Conservation (phyloP, 2,888 invertebrate genomes). For the Muscina levida region DNA sequence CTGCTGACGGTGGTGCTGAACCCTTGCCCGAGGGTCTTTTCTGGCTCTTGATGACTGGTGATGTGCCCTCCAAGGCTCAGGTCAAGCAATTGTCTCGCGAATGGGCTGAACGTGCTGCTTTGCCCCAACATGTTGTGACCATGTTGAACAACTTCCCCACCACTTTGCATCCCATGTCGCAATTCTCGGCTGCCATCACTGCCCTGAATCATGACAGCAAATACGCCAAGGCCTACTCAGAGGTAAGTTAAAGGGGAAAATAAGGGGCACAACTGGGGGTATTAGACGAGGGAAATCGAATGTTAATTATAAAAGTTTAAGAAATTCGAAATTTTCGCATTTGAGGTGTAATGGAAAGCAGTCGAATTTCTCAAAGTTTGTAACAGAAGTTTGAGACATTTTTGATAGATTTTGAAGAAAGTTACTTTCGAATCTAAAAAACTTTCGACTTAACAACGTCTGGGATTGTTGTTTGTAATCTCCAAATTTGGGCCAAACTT, state of each 20-base stretch:
- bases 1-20: conserved; percentile 88
- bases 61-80: conserved; percentile 91
- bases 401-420: too few species aligned
- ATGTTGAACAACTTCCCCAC: conserved; percentile 91
- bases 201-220: conserved; percentile 91
- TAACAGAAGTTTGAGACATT: too few species aligned
- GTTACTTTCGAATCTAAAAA: too few species aligned
- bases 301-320: too few species aligned
- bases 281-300: too few species aligned
- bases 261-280: too few species aligned
- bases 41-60: conserved; percentile 94
- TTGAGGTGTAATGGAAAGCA: too few species aligned
- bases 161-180: conserved; percentile 92
- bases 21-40: conserved; percentile 97
- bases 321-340: too few species aligned
- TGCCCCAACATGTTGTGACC: conserved; percentile 90
- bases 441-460: too few species aligned
- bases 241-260: conserved; percentile 71
- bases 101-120: conserved; percentile 86
- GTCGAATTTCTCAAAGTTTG: too few species aligned
- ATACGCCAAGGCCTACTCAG: conserved; percentile 88
- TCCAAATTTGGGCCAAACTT: too few species aligned
- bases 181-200: conserved; percentile 90
- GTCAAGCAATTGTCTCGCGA: conserved; percentile 86
- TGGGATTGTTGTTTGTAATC: too few species aligned